phyloP scores from a whole-genome alignment of 2,888 invertebrate genomes.

The Rapana venosa region DNA sequence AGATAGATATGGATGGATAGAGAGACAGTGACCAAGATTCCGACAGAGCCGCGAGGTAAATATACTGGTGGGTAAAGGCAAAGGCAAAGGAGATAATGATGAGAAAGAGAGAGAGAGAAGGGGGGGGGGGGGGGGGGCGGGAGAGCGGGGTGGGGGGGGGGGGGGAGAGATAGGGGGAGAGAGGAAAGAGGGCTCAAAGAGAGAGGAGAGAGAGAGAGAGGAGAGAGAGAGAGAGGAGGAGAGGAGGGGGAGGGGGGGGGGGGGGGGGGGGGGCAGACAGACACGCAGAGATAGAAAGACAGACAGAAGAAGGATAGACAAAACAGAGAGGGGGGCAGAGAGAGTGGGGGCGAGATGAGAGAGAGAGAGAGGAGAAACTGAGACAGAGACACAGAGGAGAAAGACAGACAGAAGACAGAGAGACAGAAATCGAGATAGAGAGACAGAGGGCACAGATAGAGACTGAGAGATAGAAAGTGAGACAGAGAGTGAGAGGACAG shows the following conservation, averaged over 20 bases:
- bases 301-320: not conserved
- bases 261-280: not conserved
- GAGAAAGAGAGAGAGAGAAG: not conserved
- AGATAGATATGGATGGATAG: too few species aligned
- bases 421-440: too few species aligned
- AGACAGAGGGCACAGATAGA: not conserved
- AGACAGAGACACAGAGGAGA: not conserved
- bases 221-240: not conserved
- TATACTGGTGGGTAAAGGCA: too few species aligned
- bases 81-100: too few species aligned
- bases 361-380: not conserved
- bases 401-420: not conserved
- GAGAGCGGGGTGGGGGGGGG: not conserved
- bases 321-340: not conserved
- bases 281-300: not conserved
- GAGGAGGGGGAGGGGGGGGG: slow-evolving; percentile 9
- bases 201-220: not conserved
- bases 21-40: too few species aligned
- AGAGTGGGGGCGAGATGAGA: not conserved
- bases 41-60: too few species aligned
- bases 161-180: not conserved
- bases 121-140: not conserved
- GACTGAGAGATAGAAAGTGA: not conserved
- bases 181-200: not conserved
- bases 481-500: not conserved